Evolutionary conservation across 2,888 invertebrate genomes (phyloP).

Genomic region (Aricia artaxerxes): DNA sequence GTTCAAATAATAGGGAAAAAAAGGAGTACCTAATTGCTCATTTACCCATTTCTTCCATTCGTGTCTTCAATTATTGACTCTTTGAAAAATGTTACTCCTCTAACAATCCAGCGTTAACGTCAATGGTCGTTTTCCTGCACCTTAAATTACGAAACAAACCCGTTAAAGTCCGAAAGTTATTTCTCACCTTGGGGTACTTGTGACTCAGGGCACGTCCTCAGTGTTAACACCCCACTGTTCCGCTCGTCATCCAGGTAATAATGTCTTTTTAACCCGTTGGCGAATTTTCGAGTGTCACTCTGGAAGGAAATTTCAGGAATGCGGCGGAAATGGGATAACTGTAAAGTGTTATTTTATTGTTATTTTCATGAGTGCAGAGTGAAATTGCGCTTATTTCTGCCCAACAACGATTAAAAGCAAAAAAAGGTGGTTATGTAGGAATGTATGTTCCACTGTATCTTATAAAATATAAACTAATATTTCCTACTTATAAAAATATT

Average conservation of each 20-base stretch:
- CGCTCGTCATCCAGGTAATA: conserved; percentile 22
- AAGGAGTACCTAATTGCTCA: too few species aligned
- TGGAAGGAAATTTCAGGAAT: not conserved
- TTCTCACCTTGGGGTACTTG: conserved; percentile 3
- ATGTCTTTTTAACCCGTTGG: conserved; percentile 17
- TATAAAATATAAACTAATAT: too few species aligned
- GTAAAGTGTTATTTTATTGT: not conserved
- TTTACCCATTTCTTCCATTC: too few species aligned
- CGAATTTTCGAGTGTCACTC: not conserved
- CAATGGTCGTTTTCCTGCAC: not conserved
- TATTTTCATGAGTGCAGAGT: not conserved
- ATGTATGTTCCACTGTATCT: too few species aligned
- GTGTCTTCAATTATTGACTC: not conserved
- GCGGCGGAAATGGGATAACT: not conserved
- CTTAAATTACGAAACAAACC: conserved; percentile 2
- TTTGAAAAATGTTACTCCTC: not conserved
- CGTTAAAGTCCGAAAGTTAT: not conserved
- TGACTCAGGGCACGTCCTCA: not conserved
- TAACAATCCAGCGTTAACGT: not conserved
- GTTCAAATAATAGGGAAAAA: too few species aligned
- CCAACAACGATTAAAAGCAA: not conserved
- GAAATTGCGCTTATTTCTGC: not conserved
- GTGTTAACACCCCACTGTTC: conserved; percentile 5
- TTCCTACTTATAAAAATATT: too few species aligned
- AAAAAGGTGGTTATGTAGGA: not conserved